phyloP scores from a whole-genome alignment of 2,888 invertebrate species.

The Melanostoma scalare region DNA sequence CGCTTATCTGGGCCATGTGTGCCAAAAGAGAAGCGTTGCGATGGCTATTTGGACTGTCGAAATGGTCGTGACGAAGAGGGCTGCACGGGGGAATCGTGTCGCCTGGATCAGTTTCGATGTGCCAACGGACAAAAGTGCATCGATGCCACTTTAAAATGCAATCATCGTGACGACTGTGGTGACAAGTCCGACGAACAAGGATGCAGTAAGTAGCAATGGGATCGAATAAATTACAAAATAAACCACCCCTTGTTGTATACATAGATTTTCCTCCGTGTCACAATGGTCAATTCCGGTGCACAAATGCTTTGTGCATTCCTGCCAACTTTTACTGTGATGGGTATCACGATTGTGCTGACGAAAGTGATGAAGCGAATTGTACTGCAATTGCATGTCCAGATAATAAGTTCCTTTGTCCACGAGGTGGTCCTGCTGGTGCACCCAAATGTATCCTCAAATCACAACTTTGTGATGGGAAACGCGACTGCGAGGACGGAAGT shows the following conservation, averaged over 20 bases:
- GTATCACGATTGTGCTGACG: conserved; percentile 95
- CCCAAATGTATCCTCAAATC: conserved; percentile 94
- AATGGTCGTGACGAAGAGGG: conserved; percentile 91
- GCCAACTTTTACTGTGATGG: conserved; percentile 91
- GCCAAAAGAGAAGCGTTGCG: conserved; percentile 93
- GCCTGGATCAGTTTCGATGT: conserved; percentile 93
- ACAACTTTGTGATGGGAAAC: conserved; percentile 94
- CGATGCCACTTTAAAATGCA: conserved; percentile 90
- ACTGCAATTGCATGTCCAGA: conserved; percentile 93
- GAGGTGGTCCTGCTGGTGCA: conserved; percentile 87
- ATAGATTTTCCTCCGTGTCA: conserved; percentile 95
- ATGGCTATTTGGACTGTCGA: conserved; percentile 94
- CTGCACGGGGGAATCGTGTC: conserved; percentile 88
- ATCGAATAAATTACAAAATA: neutral
- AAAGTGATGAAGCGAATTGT: conserved; percentile 94
- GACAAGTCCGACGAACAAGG: conserved; percentile 95
- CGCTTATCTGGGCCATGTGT: conserved; percentile 89
- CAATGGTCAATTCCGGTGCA: conserved; percentile 95
- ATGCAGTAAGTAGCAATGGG: conserved; percentile 88
- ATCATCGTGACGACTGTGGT: conserved; percentile 94
- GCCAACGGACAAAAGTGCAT: conserved; percentile 91
- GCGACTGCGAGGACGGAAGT: conserved; percentile 94
- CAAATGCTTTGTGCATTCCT: conserved; percentile 96
- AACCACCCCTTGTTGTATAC: conserved; percentile 18
- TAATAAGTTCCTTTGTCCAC: conserved; percentile 94